phyloP scores from a whole-genome alignment of 2,888 invertebrate genomes.

The Drosophila limbata region DNA sequence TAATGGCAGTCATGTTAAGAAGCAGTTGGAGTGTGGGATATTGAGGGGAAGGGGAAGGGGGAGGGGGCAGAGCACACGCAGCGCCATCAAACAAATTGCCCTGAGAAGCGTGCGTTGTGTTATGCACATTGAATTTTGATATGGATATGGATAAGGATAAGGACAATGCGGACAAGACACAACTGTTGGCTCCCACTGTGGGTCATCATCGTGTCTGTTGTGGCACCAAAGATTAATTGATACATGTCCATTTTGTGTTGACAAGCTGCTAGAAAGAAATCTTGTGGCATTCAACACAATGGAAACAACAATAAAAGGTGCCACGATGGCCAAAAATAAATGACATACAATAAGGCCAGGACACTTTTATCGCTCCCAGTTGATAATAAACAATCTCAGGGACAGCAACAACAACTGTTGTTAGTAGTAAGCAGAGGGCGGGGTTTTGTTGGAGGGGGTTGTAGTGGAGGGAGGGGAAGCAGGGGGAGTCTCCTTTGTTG shows the following conservation, averaged over 20 bases:
- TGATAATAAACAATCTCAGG: constrained; percentile 79
- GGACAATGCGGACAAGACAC: constrained; percentile 37
- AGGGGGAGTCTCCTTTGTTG: constrained; percentile 56
- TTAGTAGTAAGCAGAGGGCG: constrained; percentile 14
- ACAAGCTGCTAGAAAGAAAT: constrained; percentile 75
- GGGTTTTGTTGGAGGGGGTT: not conserved
- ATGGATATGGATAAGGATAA: constrained; percentile 54
- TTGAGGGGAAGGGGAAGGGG: not conserved
- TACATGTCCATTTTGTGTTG: constrained; percentile 82
- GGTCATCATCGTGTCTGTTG: constrained; percentile 10
- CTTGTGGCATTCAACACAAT: constrained; percentile 51
- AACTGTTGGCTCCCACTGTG: constrained; percentile 40
- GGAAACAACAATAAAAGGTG: constrained; percentile 44
- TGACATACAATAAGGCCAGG: constrained; percentile 76
- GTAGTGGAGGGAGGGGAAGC: not conserved
- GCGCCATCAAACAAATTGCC: constrained; percentile 80
- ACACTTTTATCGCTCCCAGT: constrained; percentile 78
- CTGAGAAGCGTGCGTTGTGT: constrained; percentile 61
- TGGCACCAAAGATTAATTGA: constrained; percentile 75
- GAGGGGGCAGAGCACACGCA: constrained; percentile 33
- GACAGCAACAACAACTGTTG: constrained; percentile 32
- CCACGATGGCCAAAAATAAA: constrained; percentile 70
- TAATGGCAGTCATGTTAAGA: constrained; percentile 62
- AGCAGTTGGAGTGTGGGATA: no score
- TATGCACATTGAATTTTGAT: constrained; percentile 81